Base-by-base conservation (phyloP, 2,888 invertebrate genomes). In the Agrotis ipsilon region DNA sequence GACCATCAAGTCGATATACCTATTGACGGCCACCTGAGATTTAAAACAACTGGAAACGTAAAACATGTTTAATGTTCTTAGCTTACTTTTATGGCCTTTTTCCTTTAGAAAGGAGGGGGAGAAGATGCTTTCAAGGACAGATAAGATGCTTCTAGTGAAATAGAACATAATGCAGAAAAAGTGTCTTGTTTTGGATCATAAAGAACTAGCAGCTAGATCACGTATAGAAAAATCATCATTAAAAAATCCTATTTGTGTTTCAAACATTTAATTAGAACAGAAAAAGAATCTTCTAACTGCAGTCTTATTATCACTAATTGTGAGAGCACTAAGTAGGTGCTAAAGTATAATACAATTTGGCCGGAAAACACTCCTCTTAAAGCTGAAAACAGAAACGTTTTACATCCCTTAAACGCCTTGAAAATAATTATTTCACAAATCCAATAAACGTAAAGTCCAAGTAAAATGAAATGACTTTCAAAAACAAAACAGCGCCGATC, bases 1-100 rank as follows among this genome's bases (percentile, higher is more conserved):
- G 74, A 70, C 75, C 79, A 83, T 75, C 77, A 72, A 87, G 84
- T 86, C 88, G 86, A 89, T 87, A 86, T 81, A 86, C 81, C 75
- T 78, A 81, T 74, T 76, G 79, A 83, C 55, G 67, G 71, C 67
- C 70, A 61, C 80, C 68, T 57, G 63, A 74, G 81, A 78, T 69
- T 80, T 72, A 81, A 66, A 71, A 64, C 55, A 68, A 63, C 79
- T 79, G 52, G 79, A 79, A 70, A 70, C 58, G 81, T 66, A 71
- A 67, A 78, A 66, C 32, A 79, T 57, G 75, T 60, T n/a, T 70
- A 64, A 61, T 54, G 45, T 65, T 48, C 57, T 66, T 66, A 72
- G 58, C 62, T 68, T 52, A 76, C 54, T 72, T 80, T 75, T 75
- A 79, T 79, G 60, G 39, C 27, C 18, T 24, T 54, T 32, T 67